These are phyloP conservation scores for Geotrypetes seraphini DNA, from an alignment of 2,797 vertebrate genomes.

Conservation along the genomic window DNA sequence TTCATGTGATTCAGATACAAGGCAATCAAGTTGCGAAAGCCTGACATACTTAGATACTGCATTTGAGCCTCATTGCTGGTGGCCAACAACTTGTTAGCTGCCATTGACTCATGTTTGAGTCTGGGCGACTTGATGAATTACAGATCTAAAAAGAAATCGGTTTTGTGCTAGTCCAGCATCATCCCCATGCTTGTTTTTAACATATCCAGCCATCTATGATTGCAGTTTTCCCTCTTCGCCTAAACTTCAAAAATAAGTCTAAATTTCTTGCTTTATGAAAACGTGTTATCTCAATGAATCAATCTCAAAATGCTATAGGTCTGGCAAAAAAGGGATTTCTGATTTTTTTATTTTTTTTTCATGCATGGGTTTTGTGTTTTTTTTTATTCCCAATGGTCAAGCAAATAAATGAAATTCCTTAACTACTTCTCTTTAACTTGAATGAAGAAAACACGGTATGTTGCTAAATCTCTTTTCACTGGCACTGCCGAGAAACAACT, in stretches of 20 bases:
- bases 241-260: slow-evolving; percentile 43
- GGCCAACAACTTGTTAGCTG: slow-evolving; percentile 59
- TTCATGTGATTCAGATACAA: slow-evolving; percentile 41
- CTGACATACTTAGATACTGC: slow-evolving; percentile 50
- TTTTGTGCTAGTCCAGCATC: too few species aligned
- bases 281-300: slow-evolving; percentile 45
- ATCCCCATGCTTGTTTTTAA: too few species aligned
- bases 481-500: slow-evolving; percentile 62
- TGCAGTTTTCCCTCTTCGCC: too few species aligned
- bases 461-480: slow-evolving; percentile 70
- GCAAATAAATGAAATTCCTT: slow-evolving; percentile 66
- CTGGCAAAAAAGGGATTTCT: slow-evolving; percentile 27
- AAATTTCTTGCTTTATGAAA: slow-evolving; percentile 39
- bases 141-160: too few species aligned
- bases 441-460: slow-evolving; percentile 63
- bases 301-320: slow-evolving; percentile 33
- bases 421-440: slow-evolving; percentile 68
- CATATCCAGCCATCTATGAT: too few species aligned
- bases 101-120: too few species aligned
- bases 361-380: too few species aligned
- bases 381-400: slow-evolving; percentile 42
- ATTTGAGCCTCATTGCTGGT: slow-evolving; percentile 54
- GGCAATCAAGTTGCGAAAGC: slow-evolving; percentile 37
- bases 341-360: slow-evolving; percentile 58
- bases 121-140: too few species aligned